Percentiles rank a stretch among this genome's conserved stretches.
Evolutionary conservation across 2,888 invertebrate species (phyloP).

Genomic region (Papilio elwesi): DNA sequence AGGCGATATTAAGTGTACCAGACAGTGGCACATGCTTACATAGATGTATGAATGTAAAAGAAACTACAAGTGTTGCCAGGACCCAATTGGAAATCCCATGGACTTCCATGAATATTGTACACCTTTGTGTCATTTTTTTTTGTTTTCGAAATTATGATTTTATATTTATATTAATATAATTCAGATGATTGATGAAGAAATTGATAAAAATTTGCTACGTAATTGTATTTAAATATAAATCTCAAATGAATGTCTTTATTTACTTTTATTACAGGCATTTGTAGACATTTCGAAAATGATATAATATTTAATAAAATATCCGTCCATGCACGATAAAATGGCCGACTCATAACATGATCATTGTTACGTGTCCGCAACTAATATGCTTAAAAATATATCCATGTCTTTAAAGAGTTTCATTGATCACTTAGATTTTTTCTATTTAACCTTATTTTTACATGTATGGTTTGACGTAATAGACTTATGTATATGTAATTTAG

Average conservation of each 20-base stretch:
- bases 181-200: not conserved
- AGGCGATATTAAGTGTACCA: constrained; percentile 8
- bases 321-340: constrained; percentile 39
- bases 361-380: constrained; percentile 32
- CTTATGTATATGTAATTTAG: not conserved
- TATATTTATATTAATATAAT: not conserved
- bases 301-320: constrained; percentile 32
- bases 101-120: not conserved
- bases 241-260: constrained; percentile 7
- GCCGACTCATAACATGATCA: constrained; percentile 36
- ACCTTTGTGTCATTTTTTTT: too few species aligned
- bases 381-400: constrained; percentile 25
- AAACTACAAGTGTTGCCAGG: not conserved
- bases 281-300: constrained; percentile 26
- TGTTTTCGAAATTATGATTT: too few species aligned
- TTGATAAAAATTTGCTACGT: not conserved
- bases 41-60: not conserved
- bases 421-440: not conserved
- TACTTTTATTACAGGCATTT: constrained; percentile 6
- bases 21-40: not conserved
- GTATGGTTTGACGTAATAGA: not conserved
- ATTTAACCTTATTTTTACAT: not conserved
- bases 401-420: not conserved
- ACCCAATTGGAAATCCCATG: not conserved
- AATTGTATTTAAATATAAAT: constrained; percentile 4